Percentiles rank a stretch among this genome's conserved stretches.
Conservation (phyloP, 1,140 invertebrate species). For the Leptestheria dahalacensis region DNA sequence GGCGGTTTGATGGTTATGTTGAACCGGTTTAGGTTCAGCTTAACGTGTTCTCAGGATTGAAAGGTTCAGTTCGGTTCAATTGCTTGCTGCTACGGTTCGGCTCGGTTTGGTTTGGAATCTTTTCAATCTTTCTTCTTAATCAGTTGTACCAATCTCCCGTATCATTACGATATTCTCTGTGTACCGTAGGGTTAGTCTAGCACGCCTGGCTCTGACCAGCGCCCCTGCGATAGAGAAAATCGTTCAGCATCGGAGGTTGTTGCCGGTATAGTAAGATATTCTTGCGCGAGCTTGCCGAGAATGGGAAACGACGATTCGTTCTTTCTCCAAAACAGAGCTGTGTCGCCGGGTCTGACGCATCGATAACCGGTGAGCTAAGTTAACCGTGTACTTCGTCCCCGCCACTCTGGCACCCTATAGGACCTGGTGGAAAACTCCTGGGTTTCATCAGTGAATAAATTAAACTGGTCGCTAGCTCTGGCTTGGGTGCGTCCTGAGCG, state of each 20-base stretch:
- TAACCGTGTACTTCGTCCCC: too few relatives aligned
- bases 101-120: not conserved
- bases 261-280: conserved; percentile 5
- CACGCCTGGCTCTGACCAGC: conserved; percentile 1
- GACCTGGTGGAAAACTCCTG: too few relatives aligned
- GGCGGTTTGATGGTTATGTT: not conserved
- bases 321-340: too few relatives aligned
- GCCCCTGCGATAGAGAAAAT: conserved; percentile 8
- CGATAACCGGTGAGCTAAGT: too few relatives aligned
- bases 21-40: not conserved
- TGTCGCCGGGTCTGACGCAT: too few relatives aligned
- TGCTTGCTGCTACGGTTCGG: not conserved
- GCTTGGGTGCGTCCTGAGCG: too few relatives aligned
- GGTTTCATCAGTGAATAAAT: too few relatives aligned
- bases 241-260: conserved; percentile 6
- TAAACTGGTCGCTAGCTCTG: too few relatives aligned
- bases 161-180: conserved; percentile 1
- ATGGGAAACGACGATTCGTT: too few relatives aligned
- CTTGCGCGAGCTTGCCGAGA: not conserved
- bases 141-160: not conserved
- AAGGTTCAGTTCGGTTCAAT: not conserved
- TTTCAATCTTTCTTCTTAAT: not conserved
- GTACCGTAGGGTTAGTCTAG: not conserved
- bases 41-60: not conserved
- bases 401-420: too few relatives aligned